These are phyloP conservation scores for Panagrolaimus sp. DNA, from an alignment of 1,140 invertebrate species.

Conservation along the genomic window DNA sequence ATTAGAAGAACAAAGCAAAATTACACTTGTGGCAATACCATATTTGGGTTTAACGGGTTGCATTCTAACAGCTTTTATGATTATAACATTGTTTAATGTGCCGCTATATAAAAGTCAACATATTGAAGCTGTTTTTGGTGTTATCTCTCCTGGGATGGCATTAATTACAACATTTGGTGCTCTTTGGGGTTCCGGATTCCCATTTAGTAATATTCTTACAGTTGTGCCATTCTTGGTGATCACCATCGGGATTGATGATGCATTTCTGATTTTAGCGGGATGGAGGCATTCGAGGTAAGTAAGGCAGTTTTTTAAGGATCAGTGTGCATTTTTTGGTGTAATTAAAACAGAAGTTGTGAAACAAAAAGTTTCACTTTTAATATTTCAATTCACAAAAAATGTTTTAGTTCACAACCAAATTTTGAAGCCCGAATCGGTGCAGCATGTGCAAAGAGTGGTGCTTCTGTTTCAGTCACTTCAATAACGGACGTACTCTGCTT, in stretches of 20 bases:
- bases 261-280: constrained; percentile 51
- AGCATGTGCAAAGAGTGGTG: constrained; percentile 51
- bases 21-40: constrained; percentile 43
- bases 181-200: constrained; percentile 43
- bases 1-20: constrained; percentile 43
- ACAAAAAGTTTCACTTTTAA: too few relatives aligned
- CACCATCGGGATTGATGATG: constrained; percentile 54
- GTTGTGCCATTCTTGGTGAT: constrained; percentile 53
- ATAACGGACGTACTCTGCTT: constrained; percentile 53
- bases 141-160: constrained; percentile 52
- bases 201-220: constrained; percentile 53
- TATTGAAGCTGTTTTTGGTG: constrained; percentile 49
- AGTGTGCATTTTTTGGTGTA: too few relatives aligned
- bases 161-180: constrained; percentile 46
- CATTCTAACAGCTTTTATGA: constrained; percentile 48
- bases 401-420: constrained; percentile 19
- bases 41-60: constrained; percentile 45
- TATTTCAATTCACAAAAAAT: neutral
- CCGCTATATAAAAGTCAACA: constrained; percentile 50
- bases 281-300: constrained; percentile 51
- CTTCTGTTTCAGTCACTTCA: constrained; percentile 52
- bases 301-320: too few relatives aligned
- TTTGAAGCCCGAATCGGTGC: constrained; percentile 39
- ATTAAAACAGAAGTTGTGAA: too few relatives aligned
- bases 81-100: constrained; percentile 42